Evolutionary conservation across 2,888 invertebrate species (phyloP), one percentile per base, ranked within the genome.

Genomic region (Plebejus melissa): DNA sequence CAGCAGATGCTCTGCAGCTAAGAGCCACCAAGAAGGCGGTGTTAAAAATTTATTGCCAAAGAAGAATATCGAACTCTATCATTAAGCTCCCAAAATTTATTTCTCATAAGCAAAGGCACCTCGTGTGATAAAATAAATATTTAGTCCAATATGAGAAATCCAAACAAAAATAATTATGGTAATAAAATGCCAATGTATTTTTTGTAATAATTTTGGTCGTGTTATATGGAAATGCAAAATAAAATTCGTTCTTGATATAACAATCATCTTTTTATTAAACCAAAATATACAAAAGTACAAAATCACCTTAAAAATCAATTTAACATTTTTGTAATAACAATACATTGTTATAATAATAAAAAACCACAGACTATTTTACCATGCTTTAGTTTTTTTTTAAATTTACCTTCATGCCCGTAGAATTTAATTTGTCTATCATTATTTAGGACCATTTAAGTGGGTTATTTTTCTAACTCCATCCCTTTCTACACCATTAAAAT

Each of bases 1-100:
- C 0, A n/a, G n/a, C n/a, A n/a, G n/a, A n/a, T n/a, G n/a, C n/a
- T 32, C 80, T 92, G 74, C 91, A 93, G 76, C 86, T 87, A 13
- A 85, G 89, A 41, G 90, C 88, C 80, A 86, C 87, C 0, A 93
- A 93, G 70, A 91, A 87, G 77, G 92, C 91, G 0, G 92, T 92
- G 60, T 81, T 93, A 54, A 86, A 90, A 71, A 88, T 93, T 70
- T 92, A 91, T 74, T 84, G 90, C 0, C 86, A 90, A 75, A 87
- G 83, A 77, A 84, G 82, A 4, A 13, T 81, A 0, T 82, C 84
- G 0, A 79, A 81, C 0, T 80, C 81, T n/a, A 86, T 91, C 0
- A 87, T 89, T 0, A 90, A 86, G 74, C 79, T 92, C 16, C 92
- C 92, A 0, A 90, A 89, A 80, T 90, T 88, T 75, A 80, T 86